These are phyloP conservation scores for Pantelozetes paolii DNA, from an alignment of 2,888 invertebrate species.

Conservation along the genomic window DNA sequence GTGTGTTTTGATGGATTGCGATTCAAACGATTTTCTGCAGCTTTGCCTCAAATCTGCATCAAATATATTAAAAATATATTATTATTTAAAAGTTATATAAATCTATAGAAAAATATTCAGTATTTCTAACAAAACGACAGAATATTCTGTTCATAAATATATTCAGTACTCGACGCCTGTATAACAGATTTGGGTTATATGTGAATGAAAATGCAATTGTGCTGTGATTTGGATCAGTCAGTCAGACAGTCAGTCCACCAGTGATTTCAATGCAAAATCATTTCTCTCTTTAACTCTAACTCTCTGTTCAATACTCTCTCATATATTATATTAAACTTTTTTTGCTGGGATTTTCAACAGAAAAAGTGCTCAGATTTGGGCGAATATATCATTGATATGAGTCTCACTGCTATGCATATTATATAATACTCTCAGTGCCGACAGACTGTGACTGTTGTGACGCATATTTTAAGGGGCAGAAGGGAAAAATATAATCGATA, in stretches of 20 bases:
- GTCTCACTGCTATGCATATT: background rate
- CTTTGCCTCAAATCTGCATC: background rate
- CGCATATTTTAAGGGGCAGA: background rate
- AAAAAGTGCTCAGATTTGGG: background rate
- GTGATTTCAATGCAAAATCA: background rate
- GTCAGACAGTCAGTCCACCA: background rate
- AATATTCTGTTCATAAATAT: too few species aligned
- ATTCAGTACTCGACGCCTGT: too few species aligned
- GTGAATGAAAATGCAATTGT: background rate
- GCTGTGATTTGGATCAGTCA: background rate
- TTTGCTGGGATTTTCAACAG: background rate
- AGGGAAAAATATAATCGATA: background rate
- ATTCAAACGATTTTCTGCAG: background rate
- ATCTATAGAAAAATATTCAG: too few species aligned
- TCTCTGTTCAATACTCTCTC: background rate
- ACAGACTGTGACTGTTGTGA: background rate
- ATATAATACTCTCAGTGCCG: background rate
- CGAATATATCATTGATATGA: background rate
- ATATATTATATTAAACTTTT: background rate
- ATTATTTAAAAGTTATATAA: too few species aligned
- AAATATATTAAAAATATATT: constrained; percentile 16
- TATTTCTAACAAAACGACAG: too few species aligned
- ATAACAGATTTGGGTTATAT: too few species aligned
- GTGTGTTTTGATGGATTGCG: constrained; percentile 1
- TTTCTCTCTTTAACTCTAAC: background rate